These are phyloP conservation scores for Pogona vitticeps DNA, from an alignment of 2,113 vertebrate genomes.

Conservation along the genomic window DNA sequence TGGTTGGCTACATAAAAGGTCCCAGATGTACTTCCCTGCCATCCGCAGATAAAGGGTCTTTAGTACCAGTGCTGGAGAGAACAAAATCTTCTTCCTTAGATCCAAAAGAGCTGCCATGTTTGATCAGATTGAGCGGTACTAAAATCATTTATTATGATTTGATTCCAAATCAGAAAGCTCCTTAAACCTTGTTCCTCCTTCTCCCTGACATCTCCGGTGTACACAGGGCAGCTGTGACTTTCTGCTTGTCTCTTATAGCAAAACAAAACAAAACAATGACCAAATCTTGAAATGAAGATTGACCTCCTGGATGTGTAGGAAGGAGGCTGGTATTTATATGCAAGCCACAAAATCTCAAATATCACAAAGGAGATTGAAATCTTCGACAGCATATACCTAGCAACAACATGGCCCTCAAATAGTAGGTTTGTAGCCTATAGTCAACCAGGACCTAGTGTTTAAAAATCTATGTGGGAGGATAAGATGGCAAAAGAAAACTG, in stretches of 20 bases:
- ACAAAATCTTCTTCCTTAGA: not conserved
- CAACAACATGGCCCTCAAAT: not conserved
- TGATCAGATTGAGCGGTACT: not conserved
- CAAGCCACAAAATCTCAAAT: conserved; percentile 40
- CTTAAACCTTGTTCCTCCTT: not conserved
- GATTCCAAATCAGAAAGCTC: not conserved
- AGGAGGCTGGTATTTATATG: conserved; percentile 31
- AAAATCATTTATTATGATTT: not conserved
- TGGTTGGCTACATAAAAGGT: not conserved
- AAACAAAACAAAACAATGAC: conserved; percentile 35
- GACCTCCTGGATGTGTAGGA: not conserved
- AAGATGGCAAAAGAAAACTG: conserved; percentile 5
- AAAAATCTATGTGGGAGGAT: conserved; percentile 11
- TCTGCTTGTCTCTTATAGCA: not conserved
- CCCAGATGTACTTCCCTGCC: not conserved
- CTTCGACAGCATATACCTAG: not conserved
- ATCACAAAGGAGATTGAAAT: conserved; percentile 38
- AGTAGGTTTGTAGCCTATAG: conserved; percentile 13
- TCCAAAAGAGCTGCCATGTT: not conserved
- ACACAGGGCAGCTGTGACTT: not conserved
- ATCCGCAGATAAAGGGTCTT: not conserved
- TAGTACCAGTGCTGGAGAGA: not conserved
- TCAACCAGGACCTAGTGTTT: conserved; percentile 7
- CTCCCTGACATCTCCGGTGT: conserved; percentile 6
- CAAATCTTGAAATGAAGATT: conserved; percentile 17